These are phyloP conservation scores for Alces alces DNA, from an alignment of 2,113 vertebrate species.

Conservation along the genomic window DNA sequence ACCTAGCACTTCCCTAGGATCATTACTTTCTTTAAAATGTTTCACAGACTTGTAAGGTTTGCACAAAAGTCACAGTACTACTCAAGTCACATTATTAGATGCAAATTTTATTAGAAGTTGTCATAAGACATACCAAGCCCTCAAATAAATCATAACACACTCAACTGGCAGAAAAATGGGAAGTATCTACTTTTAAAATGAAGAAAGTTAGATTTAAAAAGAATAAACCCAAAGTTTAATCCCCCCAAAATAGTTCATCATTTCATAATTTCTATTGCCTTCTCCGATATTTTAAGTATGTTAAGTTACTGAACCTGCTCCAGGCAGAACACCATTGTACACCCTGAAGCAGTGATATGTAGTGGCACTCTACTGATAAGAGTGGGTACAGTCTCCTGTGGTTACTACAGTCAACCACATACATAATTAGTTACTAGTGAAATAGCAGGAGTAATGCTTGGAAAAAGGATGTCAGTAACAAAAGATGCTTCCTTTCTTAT, in stretches of 20 bases:
- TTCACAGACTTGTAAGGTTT: neutral
- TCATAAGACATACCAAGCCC: neutral
- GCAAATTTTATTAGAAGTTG: neutral
- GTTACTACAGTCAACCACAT: conserved; percentile 73
- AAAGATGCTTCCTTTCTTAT: conserved; percentile 80
- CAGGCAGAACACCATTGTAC: neutral
- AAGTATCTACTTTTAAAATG: conserved; percentile 37
- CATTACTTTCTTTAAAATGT: neutral
- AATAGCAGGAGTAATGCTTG: conserved; percentile 75
- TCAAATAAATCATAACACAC: conserved; percentile 25
- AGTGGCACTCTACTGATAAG: conserved; percentile 74
- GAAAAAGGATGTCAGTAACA: conserved; percentile 80
- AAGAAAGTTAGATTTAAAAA: neutral
- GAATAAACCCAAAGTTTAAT: conserved; percentile 22
- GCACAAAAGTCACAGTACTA: neutral
- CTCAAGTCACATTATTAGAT: conserved; percentile 9
- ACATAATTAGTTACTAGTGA: conserved; percentile 77
- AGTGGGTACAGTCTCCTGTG: conserved; percentile 73
- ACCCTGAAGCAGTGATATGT: conserved; percentile 59
- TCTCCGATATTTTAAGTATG: conserved; percentile 1
- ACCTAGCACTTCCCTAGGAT: neutral
- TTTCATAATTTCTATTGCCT: neutral
- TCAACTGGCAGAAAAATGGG: neutral
- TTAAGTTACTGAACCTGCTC: neutral
- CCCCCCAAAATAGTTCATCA: neutral